Base-by-base conservation (phyloP, 2,888 invertebrate species). In the Agrotis segetum region DNA sequence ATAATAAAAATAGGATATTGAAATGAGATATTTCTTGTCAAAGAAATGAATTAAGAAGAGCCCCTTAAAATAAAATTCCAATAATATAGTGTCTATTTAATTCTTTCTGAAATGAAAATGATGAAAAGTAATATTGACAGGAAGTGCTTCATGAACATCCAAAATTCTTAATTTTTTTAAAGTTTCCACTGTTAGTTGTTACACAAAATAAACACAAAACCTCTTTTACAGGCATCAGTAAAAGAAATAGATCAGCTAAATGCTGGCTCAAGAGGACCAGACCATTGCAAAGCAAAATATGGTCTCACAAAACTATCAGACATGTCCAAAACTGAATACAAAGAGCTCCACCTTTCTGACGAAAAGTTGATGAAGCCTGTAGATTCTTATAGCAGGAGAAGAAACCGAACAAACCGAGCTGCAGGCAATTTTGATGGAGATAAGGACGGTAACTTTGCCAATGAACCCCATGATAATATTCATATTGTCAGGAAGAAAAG, bases 221-320 rank as follows among this genome's bases (percentile, higher is more conserved):
- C 6, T 53, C 77, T 40, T 79, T 82, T 92, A 91, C 78, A 97
- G 97, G 92, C 94, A 63, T 96, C 97, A 19, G 87, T 97, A 29
- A 86, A 89, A 61, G 94, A 94, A 84, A 96, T 97, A 71, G 90
- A 96, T 3, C 84, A 88, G 70, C 89, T 97, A 16, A 97, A 97
- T 74, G 86, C 91, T 1, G 88, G 83, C 19, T 90, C 96, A 40
- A 77, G 88, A 77, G 94, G 95, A 14, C 92, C 94, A 13, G 94
- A 94, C 0, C 79, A 90, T 0, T 88, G 86, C 21, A 88, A 93
- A 85, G 97, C 97, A 0, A 88, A 90, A 34, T 97, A 96, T 90
- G 97, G 97, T 3, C 86, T 97, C 0, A 97, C 97, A 1, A 94
- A 94, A 67, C 96, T 97, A 77, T 97, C 97, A 6, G 97, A 97